Evolutionary conservation across 2,888 invertebrate genomes (phyloP).

Genomic region (Pheosia gnoma): DNA sequence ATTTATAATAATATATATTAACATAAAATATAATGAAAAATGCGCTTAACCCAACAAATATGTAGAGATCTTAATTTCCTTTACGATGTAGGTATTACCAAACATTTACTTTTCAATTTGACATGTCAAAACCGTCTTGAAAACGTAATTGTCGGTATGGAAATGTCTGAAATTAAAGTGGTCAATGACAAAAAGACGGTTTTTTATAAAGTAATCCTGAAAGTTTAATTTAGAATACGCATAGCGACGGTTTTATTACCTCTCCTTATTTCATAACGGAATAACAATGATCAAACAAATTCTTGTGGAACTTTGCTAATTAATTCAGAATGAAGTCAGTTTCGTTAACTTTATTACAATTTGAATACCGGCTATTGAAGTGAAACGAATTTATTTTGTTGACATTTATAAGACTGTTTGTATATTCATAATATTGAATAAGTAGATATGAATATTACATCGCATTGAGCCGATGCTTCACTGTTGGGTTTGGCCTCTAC

Average conservation of each 20-base stretch:
- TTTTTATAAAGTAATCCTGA: background rate
- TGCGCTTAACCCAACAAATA: no score
- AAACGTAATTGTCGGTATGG: background rate
- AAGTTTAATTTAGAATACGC: background rate
- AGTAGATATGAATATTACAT: no score
- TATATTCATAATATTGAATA: background rate
- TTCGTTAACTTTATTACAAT: slow-evolving; percentile 18
- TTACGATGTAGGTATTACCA: no score
- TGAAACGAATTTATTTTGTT: slow-evolving; percentile 12
- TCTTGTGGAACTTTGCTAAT: slow-evolving; percentile 27
- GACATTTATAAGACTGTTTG: slow-evolving; percentile 14
- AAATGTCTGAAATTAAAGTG: background rate
- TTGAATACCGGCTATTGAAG: slow-evolving; percentile 10
- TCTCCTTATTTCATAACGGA: slow-evolving; percentile 21
- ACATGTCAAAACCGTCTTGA: no score
- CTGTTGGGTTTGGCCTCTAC: no score
- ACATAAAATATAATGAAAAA: no score
- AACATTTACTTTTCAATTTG: no score
- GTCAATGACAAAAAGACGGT: background rate
- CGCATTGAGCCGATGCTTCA: no score
- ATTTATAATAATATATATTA: no score
- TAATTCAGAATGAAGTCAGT: slow-evolving; percentile 32
- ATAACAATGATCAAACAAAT: slow-evolving; percentile 34
- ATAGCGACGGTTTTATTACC: background rate
- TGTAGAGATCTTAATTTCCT: no score